phyloP scores from a whole-genome alignment of 2,888 invertebrate species.

The Amitus sp. region DNA sequence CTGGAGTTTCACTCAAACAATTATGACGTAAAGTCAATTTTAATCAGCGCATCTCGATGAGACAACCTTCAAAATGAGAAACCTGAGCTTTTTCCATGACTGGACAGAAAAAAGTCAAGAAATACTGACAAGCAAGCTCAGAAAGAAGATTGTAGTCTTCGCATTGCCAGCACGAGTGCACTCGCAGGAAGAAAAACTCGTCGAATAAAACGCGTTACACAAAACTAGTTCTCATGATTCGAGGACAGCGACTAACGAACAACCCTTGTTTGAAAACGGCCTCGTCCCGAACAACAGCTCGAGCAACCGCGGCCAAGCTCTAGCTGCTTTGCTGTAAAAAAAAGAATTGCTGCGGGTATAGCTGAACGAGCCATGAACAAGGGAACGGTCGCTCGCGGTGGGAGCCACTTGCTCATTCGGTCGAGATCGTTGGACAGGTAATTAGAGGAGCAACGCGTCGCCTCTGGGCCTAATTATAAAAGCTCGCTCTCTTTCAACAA shows the following conservation, averaged over 20 bases:
- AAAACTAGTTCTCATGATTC: constrained; percentile 1
- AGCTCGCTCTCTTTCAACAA: constrained; percentile 19
- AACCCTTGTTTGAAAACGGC: constrained; percentile 8
- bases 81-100: not conserved
- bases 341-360: constrained; percentile 32
- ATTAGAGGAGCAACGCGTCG: constrained; percentile 63
- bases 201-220: constrained; percentile 7
- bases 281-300: constrained; percentile 8
- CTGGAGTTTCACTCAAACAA: no score
- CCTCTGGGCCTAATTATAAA: constrained; percentile 64
- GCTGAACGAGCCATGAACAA: constrained; percentile 55
- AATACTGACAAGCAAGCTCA: not conserved
- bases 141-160: not conserved
- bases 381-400: constrained; percentile 40
- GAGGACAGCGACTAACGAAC: constrained; percentile 13
- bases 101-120: not conserved
- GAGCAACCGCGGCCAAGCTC: not conserved
- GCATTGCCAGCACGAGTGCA: not conserved
- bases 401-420: constrained; percentile 58
- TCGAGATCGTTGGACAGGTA: constrained; percentile 62
- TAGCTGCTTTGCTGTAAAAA: constrained; percentile 1
- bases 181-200: not conserved
- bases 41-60: no score
- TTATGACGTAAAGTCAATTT: no score
- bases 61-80: no score